Evolutionary conservation across 2,113 vertebrate genomes (phyloP).

Genomic region (Ibidorhyncha struthersii): DNA sequence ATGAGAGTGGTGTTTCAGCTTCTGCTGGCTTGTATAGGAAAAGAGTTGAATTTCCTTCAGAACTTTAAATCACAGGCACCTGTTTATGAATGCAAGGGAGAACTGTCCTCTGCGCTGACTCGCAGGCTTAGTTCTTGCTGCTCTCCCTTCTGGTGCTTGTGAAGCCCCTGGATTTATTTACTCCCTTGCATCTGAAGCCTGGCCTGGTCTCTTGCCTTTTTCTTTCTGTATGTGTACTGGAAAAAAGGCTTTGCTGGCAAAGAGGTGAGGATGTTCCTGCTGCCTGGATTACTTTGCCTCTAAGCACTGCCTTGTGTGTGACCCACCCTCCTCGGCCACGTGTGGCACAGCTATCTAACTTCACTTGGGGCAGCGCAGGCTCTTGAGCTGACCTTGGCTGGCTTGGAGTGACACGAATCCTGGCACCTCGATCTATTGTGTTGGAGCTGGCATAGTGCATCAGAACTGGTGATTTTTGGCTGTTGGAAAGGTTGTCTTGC

Average conservation of each 20-base stretch:
- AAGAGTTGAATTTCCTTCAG: background rate
- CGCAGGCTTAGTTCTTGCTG: background rate
- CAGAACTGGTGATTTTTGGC: background rate
- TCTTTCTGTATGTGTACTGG: background rate
- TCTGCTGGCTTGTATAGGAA: background rate
- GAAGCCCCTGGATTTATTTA: background rate
- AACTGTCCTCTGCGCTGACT: background rate
- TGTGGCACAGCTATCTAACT: background rate
- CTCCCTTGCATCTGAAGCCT: background rate
- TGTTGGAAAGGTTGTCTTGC: background rate
- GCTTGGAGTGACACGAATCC: background rate
- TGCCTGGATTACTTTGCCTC: background rate
- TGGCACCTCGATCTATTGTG: accelerated
- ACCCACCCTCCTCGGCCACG: background rate
- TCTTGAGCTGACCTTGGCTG: background rate
- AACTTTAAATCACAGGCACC: background rate
- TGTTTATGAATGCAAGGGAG: background rate
- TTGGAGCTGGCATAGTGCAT: background rate
- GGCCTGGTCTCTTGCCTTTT: background rate
- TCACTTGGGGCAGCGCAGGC: background rate
- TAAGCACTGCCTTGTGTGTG: background rate
- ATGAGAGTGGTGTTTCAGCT: background rate
- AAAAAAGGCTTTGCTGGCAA: background rate
- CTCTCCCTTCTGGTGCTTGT: background rate
- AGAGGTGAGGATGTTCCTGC: accelerated